phyloP scores from a whole-genome alignment of 2,797 vertebrate genomes.

The Vultur gryphus region DNA sequence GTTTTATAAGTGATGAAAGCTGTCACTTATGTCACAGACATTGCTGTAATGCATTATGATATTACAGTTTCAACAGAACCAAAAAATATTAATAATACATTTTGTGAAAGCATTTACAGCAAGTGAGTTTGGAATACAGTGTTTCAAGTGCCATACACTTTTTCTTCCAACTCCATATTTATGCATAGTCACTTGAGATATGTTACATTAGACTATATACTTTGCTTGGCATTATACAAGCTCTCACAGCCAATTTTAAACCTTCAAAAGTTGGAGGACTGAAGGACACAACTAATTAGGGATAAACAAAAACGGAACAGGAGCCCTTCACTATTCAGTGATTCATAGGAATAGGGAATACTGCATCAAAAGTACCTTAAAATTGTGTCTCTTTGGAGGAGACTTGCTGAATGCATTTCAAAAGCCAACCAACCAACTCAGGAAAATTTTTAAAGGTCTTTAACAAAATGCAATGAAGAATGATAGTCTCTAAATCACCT shows the following conservation, averaged over 20 bases:
- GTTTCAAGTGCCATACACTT: not conserved
- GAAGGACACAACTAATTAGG: not conserved
- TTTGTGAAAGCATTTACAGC: slow-evolving; percentile 18
- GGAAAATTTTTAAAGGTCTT: not conserved
- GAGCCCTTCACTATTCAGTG: not conserved
- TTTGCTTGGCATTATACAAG: not conserved
- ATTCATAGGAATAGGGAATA: not conserved
- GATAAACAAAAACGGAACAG: not conserved
- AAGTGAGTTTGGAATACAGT: not conserved
- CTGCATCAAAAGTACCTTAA: not conserved
- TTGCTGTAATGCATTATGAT: slow-evolving; percentile 55
- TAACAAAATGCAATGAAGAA: not conserved
- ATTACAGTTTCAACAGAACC: slow-evolving; percentile 46
- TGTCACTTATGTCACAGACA: slow-evolving; percentile 69
- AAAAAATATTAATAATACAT: slow-evolving; percentile 45
- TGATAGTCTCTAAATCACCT: not conserved
- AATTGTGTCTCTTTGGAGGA: not conserved
- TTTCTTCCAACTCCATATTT: not conserved
- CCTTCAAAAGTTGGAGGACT: not conserved
- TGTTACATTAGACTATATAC: not conserved
- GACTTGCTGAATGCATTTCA: not conserved
- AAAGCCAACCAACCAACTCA: not conserved
- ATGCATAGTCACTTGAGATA: not conserved
- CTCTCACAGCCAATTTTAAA: not conserved
- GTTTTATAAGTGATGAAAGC: slow-evolving; percentile 66